Conservation (phyloP, 2,888 invertebrate genomes). For the Heteropelma amictum region DNA sequence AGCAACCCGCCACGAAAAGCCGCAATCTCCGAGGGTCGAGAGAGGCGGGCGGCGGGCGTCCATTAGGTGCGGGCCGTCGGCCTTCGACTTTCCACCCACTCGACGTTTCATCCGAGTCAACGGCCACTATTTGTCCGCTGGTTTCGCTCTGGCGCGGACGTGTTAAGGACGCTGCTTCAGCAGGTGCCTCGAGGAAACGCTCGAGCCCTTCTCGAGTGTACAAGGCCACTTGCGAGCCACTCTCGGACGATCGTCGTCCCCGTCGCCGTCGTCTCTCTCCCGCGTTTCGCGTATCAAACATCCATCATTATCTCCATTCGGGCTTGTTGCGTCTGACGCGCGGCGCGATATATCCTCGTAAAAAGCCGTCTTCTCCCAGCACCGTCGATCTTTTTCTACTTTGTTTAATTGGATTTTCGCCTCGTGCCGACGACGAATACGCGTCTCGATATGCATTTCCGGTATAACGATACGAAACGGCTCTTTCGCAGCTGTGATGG, state of each 20-base stretch:
- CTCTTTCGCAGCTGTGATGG: neutral
- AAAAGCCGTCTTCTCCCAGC: too few species aligned
- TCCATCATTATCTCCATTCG: too few species aligned
- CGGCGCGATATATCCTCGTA: too few species aligned
- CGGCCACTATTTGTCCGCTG: constrained; percentile 55
- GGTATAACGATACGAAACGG: neutral
- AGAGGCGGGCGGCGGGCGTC: constrained; percentile 34
- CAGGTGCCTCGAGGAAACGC: constrained; percentile 55
- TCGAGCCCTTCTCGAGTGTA: constrained; percentile 49
- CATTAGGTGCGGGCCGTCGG: constrained; percentile 47
- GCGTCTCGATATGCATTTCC: neutral
- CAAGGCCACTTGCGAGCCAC: too few species aligned
- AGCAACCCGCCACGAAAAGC: constrained; percentile 72
- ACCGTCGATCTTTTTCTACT: too few species aligned
- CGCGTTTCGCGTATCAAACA: constrained; percentile 14
- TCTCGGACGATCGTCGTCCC: too few species aligned
- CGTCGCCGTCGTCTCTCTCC: neutral
- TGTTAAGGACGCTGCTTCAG: constrained; percentile 56
- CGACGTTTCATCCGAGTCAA: constrained; percentile 10
- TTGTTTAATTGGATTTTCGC: too few species aligned
- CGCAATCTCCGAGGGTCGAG: constrained; percentile 67
- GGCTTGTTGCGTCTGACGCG: too few species aligned
- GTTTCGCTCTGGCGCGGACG: constrained; percentile 56
- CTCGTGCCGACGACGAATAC: neutral
- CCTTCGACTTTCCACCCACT: constrained; percentile 21